Evolutionary conservation across 2,113 vertebrate genomes (phyloP), one percentile per base, ranked within the genome.

Genomic region (Anolis carolinensis): DNA sequence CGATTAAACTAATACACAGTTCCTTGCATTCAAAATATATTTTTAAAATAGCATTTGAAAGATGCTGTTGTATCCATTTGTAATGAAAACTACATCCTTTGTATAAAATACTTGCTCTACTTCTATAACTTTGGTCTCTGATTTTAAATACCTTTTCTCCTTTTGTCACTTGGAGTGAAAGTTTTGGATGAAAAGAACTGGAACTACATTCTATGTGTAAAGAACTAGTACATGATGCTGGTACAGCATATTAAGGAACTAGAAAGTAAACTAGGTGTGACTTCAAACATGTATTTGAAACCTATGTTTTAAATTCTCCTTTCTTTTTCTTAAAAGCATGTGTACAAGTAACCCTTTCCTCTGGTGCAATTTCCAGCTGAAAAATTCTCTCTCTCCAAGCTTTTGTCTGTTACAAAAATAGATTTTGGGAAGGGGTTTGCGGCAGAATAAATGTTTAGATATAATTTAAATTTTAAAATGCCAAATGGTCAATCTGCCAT

Each of bases 11-110:
- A 48, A 59, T 39, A 72, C 16, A 89, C 34, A 32, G 39, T 62
- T 32, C 48, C 14, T 67, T 76, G 62, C 55, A 83, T 80, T 76
- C 55, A 84, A 62, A 81, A n/a, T 7, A 20, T 81, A 81, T 79
- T 73, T 32, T 48, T 34, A 65, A 44, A 81, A 52, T 39, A 73
- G 16, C 21, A 55, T 76, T 39, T 50, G 70, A 32, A 79, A 83
- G 68, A 74, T 20, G 14, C 30, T 44, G 18, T 27, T 67, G 30
- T 79, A 23, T 71, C 4, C 16, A 48, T 55, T 5, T 77, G n/a
- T 21, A 84, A 84, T 67, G 34, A 44, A 67, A 27, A 50, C 36
- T 2, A 34, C 39, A 52, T 59, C 68, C 5, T 75, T 27, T 23
- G 14, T 55, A 71, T 59, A 85, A 62, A 18, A 44, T 63, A 2